A percentile compares a stretch with the other conserved stretches of the same genome.
These are phyloP conservation scores for Orientallactaga sibirica DNA, from an alignment of 2,797 vertebrate species.

Conservation along the genomic window DNA sequence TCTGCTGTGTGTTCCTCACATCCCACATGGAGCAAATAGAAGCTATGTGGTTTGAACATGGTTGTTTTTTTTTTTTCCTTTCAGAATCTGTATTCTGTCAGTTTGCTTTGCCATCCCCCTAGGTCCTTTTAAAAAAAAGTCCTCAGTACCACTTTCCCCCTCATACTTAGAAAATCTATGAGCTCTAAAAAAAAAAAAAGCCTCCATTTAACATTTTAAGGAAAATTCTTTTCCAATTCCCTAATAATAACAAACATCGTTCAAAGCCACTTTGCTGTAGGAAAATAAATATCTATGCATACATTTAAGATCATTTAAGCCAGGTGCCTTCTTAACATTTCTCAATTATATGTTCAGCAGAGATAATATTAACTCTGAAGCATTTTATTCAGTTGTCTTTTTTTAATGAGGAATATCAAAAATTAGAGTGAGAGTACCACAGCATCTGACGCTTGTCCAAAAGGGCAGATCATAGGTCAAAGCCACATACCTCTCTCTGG, in stretches of 20 bases:
- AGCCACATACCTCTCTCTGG: slow-evolving; percentile 76
- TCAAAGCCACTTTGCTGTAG: slow-evolving; percentile 76
- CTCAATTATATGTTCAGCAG: slow-evolving; percentile 78
- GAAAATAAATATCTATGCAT: slow-evolving; percentile 73
- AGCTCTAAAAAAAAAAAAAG: slow-evolving; percentile 33
- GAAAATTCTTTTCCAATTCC: slow-evolving; percentile 70
- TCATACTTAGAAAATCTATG: slow-evolving; percentile 29
- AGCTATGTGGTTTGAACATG: background rate
- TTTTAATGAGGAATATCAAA: slow-evolving; percentile 58
- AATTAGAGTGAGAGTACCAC: slow-evolving; percentile 56
- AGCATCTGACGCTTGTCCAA: slow-evolving; percentile 41
- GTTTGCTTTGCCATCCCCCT: background rate
- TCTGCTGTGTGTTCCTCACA: background rate
- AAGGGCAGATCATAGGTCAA: slow-evolving; percentile 76
- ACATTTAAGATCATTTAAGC: slow-evolving; percentile 74
- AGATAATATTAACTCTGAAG: slow-evolving; percentile 72
- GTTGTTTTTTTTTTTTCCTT: background rate
- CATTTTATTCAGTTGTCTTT: slow-evolving; percentile 65
- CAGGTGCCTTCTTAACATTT: slow-evolving; percentile 80
- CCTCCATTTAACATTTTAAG: slow-evolving; percentile 62
- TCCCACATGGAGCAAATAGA: background rate
- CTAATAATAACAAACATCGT: slow-evolving; percentile 78
- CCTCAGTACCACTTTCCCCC: background rate
- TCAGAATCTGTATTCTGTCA: background rate
- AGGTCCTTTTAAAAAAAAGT: background rate